Conservation (phyloP, 2,888 invertebrate genomes). For the Oscheius sp. region DNA sequence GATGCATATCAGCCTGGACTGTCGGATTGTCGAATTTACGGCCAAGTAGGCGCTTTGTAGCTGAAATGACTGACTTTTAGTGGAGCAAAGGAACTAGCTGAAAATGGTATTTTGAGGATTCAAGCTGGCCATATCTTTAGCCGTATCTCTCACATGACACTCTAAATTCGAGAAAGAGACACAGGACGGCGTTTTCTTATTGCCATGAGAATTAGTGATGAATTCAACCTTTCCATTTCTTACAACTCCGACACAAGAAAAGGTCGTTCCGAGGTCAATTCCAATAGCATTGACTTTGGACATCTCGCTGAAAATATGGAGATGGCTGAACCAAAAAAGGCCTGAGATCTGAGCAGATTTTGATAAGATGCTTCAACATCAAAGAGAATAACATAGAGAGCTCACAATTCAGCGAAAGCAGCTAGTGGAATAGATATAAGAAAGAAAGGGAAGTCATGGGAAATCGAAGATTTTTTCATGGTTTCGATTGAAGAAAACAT, state of each 20-base stretch:
- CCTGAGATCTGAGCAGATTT: too few relatives aligned
- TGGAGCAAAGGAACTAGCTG: not conserved
- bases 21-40: constrained; percentile 71
- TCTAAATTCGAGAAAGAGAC: constrained; percentile 74
- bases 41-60: constrained; percentile 69
- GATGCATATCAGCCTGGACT: constrained; percentile 70
- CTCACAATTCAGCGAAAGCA: too few relatives aligned
- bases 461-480: too few relatives aligned
- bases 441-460: too few relatives aligned
- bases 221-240: constrained; percentile 56
- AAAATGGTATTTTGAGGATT: constrained; percentile 70
- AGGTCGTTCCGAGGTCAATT: constrained; percentile 74
- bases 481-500: too few relatives aligned
- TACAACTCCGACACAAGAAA: constrained; percentile 72
- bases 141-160: constrained; percentile 73
- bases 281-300: constrained; percentile 69
- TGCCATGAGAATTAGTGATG: not conserved
- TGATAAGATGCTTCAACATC: too few relatives aligned
- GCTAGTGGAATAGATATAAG: too few relatives aligned
- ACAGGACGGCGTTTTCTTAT: constrained; percentile 78
- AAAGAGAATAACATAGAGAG: too few relatives aligned
- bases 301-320: too few relatives aligned
- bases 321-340: too few relatives aligned
- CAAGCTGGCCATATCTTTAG: constrained; percentile 74
- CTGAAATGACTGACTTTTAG: not conserved